These are phyloP conservation scores for Drosophila rufa DNA, from an alignment of 1,140 invertebrate species.

Conservation along the genomic window DNA sequence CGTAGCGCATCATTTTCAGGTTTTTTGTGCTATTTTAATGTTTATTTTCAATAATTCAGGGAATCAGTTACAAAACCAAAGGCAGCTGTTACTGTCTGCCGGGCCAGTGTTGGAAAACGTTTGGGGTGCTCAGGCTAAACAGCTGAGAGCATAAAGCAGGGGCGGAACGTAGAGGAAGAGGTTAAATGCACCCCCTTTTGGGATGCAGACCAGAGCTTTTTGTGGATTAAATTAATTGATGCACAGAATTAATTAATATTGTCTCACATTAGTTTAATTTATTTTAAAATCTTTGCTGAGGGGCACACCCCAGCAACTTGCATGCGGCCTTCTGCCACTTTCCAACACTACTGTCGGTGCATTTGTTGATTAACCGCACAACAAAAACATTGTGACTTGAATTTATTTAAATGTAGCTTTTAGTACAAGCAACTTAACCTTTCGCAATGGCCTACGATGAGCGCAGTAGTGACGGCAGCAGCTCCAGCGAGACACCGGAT, in stretches of 20 bases:
- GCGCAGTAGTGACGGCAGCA: constrained; percentile 71
- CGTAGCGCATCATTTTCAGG: constrained; percentile 87
- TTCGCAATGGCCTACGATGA: constrained; percentile 65
- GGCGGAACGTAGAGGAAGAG: background rate
- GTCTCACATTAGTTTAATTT: no score
- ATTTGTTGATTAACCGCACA: constrained; percentile 28
- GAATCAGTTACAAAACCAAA: constrained; percentile 65
- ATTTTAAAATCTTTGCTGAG: background rate
- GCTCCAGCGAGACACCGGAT: constrained; percentile 66
- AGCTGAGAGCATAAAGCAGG: constrained; percentile 4
- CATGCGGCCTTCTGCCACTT: background rate
- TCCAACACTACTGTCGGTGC: constrained; percentile 4
- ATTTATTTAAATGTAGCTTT: constrained; percentile 27
- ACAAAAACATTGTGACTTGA: constrained; percentile 15
- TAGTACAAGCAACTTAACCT: background rate
- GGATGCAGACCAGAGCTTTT: no score
- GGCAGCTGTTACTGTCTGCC: constrained; percentile 44
- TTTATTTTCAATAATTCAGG: constrained; percentile 25
- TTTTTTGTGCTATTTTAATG: background rate
- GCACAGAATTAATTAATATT: no score
- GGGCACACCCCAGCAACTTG: background rate
- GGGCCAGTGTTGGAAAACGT: constrained; percentile 17
- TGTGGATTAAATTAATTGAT: no score
- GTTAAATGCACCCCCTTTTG: background rate
- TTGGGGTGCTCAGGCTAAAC: background rate